Evolutionary conservation across 2,113 vertebrate genomes (phyloP).

Genomic region (Chiloscyllium plagiosum): DNA sequence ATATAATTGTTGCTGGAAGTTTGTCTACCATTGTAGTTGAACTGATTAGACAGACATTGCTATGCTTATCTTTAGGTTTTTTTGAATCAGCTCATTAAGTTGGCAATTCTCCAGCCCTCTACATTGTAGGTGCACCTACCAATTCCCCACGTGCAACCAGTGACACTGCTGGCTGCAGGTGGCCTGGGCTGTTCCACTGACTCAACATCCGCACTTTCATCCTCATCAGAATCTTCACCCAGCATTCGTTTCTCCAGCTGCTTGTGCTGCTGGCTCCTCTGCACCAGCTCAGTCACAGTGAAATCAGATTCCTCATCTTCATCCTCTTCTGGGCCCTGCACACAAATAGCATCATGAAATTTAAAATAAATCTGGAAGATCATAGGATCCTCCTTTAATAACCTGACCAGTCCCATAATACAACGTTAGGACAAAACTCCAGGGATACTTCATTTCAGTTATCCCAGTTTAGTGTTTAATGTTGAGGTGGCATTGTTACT

Average conservation of each 20-base stretch:
- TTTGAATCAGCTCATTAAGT: too few relatives aligned
- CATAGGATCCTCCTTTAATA: background rate
- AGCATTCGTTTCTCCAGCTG: conserved; percentile 83
- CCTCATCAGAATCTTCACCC: conserved; percentile 82
- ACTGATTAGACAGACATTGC: too few relatives aligned
- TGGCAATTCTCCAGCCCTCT: too few relatives aligned
- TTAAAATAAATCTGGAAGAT: background rate
- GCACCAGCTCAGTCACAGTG: conserved; percentile 81
- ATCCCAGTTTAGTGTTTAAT: background rate
- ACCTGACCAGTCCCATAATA: background rate
- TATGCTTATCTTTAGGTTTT: too few relatives aligned
- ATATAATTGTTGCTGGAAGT: too few relatives aligned
- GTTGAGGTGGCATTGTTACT: background rate
- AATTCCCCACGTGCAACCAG: conserved; percentile 90
- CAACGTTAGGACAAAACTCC: background rate
- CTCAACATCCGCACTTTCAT: conserved; percentile 51
- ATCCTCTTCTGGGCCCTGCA: conserved; percentile 85
- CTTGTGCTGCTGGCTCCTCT: conserved; percentile 66
- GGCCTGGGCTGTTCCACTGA: conserved; percentile 51
- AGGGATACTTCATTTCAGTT: background rate
- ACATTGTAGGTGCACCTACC: conserved; percentile 58
- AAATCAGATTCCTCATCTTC: conserved; percentile 85
- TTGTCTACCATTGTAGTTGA: too few relatives aligned
- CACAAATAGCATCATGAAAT: background rate
- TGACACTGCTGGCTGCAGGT: conserved; percentile 49